Percentiles rank a stretch among this genome's conserved stretches.
These are phyloP conservation scores for Neosalanx taihuensis DNA, from an alignment of 2,797 vertebrate species.

Conservation along the genomic window DNA sequence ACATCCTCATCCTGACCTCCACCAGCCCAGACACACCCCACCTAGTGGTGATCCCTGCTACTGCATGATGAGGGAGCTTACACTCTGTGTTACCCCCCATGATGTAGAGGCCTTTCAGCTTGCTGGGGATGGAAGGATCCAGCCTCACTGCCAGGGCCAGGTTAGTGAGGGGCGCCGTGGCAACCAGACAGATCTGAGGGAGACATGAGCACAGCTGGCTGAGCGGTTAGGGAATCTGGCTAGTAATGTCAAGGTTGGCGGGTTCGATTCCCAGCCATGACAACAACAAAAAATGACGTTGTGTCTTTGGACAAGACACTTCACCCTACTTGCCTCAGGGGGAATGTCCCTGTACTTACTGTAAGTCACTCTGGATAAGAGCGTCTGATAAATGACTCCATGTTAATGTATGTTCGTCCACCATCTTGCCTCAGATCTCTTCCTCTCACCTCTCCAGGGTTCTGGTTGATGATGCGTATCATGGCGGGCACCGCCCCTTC, in stretches of 20 bases:
- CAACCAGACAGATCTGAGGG: slow-evolving; percentile 72
- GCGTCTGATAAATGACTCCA: no score
- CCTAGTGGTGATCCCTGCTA: no score
- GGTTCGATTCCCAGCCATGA: no score
- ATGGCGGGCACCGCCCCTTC: slow-evolving; percentile 72
- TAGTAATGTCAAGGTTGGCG: no score
- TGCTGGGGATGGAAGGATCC: slow-evolving; percentile 71
- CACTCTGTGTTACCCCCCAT: slow-evolving; percentile 81
- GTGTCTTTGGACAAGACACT: no score
- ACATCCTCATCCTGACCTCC: no score
- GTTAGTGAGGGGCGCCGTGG: slow-evolving; percentile 79
- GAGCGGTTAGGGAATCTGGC: background rate
- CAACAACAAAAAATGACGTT: no score
- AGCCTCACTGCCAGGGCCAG: slow-evolving; percentile 76
- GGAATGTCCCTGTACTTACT: no score
- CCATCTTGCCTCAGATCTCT: background rate
- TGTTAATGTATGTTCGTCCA: no score
- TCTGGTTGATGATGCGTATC: slow-evolving; percentile 69
- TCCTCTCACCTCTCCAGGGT: slow-evolving; percentile 68
- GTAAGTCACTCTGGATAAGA: no score
- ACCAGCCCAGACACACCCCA: no score
- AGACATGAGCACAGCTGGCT: slow-evolving; percentile 1
- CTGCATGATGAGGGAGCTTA: slow-evolving; percentile 39
- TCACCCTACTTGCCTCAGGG: no score
- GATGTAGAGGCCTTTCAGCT: slow-evolving; percentile 72